Base-by-base conservation (phyloP, 2,888 invertebrate genomes). In the Spialia ferax region DNA sequence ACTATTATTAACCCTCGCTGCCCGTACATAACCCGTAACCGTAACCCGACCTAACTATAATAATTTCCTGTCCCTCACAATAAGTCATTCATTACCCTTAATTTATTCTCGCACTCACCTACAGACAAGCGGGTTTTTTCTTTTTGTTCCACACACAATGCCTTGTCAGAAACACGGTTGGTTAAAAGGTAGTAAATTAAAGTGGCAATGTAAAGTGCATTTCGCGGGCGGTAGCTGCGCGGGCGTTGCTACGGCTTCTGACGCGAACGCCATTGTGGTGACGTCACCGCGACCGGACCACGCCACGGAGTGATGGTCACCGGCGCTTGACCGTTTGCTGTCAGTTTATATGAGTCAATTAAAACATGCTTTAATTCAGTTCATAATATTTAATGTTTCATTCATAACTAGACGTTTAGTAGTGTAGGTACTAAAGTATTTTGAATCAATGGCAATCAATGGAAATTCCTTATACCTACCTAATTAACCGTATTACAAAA, bases 71-170 rank as follows among this genome's bases (percentile, higher is more conserved):
- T 89, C 86, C 82, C 83, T 82, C 82, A 82, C 91, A 91, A 92
- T 90, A 91, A 89, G 85, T 87, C 91, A 92, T 93, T 92, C 92
- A 93, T 93, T 93, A 91, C 83, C 89, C 89, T 89, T 91, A 92
- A 93, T 92, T 91, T 89, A 91, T 90, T 85, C 88, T 89, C 79
- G 84, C 87, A 87, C 86, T 86, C 85, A 88, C 89, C 88, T 90
- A 54, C 81, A 80, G 80, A 74, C 77, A 75, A 74, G 76, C 80
- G 79, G 82, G 82, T 79, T 78, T 70, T 75, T 75, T 73, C 22
- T 74, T 74, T 70, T 74, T 71, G 66, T 68, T 70, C 73, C 70
- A 78, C 50, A 57, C 71, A 78, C 82, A 83, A 82, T 77, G 80
- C 83, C 71, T 77, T 69, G 70, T 76, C 20, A 63, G 68, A 69